Evolutionary conservation across 1,140 invertebrate species (phyloP).

Genomic region (Eupeodes corollae): DNA sequence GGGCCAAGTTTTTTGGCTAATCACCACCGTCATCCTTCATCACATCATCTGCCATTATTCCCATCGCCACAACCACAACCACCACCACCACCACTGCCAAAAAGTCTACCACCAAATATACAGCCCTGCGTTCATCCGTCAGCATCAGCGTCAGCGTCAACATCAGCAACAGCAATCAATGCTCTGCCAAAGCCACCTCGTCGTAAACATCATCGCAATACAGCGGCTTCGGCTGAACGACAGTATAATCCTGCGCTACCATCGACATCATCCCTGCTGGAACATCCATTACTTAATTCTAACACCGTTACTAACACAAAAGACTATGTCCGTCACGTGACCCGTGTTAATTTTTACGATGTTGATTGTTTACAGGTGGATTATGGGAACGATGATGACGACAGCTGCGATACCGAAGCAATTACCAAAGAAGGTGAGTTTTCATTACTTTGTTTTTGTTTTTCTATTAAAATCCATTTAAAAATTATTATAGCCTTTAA

Average conservation of each 20-base stretch:
- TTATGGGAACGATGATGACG: constrained; percentile 31
- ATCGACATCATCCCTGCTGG: constrained; percentile 7
- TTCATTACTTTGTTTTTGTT: too few relatives aligned
- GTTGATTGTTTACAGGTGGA: constrained; percentile 38
- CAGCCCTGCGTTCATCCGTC: not conserved
- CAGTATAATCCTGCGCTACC: not conserved
- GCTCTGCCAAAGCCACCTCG: constrained; percentile 28
- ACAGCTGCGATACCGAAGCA: constrained; percentile 35
- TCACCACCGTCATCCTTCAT: not conserved
- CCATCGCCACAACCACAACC: constrained; percentile 6
- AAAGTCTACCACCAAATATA: constrained; percentile 1
- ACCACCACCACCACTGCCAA: constrained; percentile 4
- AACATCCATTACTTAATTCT: constrained; percentile 3
- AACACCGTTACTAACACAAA: constrained; percentile 12
- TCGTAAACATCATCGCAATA: not conserved
- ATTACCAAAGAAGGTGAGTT: constrained; percentile 39
- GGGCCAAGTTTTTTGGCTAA: not conserved
- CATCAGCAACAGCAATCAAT: constrained; percentile 8
- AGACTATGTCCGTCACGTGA: constrained; percentile 36
- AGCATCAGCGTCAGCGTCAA: not conserved
- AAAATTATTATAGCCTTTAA: not conserved
- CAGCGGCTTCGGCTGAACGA: not conserved
- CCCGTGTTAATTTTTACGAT: constrained; percentile 39
- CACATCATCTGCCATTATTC: constrained; percentile 4
- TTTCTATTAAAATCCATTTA: too few relatives aligned